Conservation (phyloP, 2,888 invertebrate genomes). For the Drosophila cracens region DNA sequence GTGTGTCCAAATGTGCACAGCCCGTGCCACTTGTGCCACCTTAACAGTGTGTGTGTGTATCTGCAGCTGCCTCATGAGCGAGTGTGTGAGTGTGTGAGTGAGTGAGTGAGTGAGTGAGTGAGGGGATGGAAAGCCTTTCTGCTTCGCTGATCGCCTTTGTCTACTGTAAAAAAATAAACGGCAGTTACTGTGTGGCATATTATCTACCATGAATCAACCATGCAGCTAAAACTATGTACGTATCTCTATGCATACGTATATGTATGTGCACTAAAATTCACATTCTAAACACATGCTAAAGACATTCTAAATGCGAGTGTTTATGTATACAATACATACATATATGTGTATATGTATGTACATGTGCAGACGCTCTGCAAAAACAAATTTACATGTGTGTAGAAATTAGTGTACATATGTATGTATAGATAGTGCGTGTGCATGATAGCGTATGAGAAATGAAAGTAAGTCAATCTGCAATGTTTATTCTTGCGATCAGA, state of each 20-base stretch:
- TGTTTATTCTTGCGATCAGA: constrained; percentile 28
- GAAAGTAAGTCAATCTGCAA: constrained; percentile 30
- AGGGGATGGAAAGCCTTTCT: constrained; percentile 68
- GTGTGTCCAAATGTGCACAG: constrained; percentile 26
- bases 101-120: background rate
- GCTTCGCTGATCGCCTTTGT: constrained; percentile 62
- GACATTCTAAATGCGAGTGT: constrained; percentile 1
- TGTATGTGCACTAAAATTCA: background rate
- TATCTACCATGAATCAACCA: constrained; percentile 13
- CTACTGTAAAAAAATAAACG: constrained; percentile 50
- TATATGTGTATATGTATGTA: background rate
- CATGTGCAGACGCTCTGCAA: too few species aligned
- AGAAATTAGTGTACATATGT: background rate
- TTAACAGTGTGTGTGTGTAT: constrained; percentile 18
- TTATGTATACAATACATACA: constrained; percentile 11
- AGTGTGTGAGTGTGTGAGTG: background rate
- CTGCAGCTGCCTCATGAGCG: constrained; percentile 56
- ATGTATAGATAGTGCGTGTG: background rate
- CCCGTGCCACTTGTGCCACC: constrained; percentile 38
- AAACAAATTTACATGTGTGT: constrained; percentile 2
- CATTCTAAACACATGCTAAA: constrained; percentile 14
- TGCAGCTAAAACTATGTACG: constrained; percentile 31
- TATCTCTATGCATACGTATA: background rate
- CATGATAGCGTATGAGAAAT: constrained; percentile 23
- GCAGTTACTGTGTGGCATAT: constrained; percentile 31